These are phyloP conservation scores for Lophochroa leadbeateri DNA, from an alignment of 2,113 vertebrate species.

Conservation along the genomic window DNA sequence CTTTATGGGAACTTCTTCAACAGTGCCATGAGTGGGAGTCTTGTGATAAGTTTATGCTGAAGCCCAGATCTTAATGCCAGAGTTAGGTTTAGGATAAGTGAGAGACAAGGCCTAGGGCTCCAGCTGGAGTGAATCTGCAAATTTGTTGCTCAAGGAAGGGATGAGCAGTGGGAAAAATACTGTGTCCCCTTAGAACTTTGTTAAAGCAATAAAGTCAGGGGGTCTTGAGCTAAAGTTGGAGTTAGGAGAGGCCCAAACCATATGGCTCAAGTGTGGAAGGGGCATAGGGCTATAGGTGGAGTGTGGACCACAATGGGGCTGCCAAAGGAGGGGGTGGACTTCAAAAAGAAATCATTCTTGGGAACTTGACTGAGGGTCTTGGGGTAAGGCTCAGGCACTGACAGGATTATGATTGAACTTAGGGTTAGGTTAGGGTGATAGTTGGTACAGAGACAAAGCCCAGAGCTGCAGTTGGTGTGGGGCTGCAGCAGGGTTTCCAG, in stretches of 20 bases:
- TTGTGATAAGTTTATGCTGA: background rate
- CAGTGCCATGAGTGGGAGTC: background rate
- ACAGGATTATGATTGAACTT: background rate
- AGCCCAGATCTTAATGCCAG: background rate
- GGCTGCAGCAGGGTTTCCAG: background rate
- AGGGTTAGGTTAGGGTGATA: background rate
- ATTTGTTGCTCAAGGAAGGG: background rate
- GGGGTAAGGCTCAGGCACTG: background rate
- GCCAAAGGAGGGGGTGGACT: background rate
- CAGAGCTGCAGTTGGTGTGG: background rate
- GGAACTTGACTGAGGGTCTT: background rate
- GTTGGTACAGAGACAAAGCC: background rate
- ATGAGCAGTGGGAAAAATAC: background rate
- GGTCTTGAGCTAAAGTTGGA: background rate
- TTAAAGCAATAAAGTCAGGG: background rate
- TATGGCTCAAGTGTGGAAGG: rapidly evolving
- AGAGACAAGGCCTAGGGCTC: background rate
- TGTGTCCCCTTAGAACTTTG: background rate
- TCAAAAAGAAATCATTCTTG: background rate
- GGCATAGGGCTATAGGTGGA: background rate
- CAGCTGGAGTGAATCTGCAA: background rate
- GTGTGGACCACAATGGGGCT: background rate
- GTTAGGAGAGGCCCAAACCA: background rate
- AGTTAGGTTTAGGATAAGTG: background rate
- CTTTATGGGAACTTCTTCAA: background rate